phyloP scores from a whole-genome alignment of 2,797 vertebrate genomes.

The Hypotaenidia okinawae region DNA sequence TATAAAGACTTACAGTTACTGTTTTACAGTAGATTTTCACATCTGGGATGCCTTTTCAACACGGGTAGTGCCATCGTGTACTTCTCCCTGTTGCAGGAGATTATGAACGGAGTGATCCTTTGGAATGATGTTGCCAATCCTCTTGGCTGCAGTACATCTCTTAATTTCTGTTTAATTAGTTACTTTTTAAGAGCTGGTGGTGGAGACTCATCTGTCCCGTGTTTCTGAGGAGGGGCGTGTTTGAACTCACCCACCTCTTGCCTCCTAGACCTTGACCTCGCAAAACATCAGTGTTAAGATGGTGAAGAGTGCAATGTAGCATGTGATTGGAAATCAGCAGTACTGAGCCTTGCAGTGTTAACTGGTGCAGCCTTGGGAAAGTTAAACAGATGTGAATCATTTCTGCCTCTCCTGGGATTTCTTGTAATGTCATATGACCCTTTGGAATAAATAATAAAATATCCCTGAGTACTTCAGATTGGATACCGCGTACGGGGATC shows the following conservation, averaged over 20 bases:
- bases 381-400: neutral
- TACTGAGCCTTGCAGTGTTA: neutral
- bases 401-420: neutral
- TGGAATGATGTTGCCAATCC: neutral
- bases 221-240: neutral
- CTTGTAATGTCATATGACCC: neutral
- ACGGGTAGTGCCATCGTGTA: neutral
- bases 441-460: constrained; percentile 19
- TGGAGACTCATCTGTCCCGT: neutral
- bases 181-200: neutral
- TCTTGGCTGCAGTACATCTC: neutral
- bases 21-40: neutral
- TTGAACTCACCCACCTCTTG: neutral
- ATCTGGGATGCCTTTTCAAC: neutral
- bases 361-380: neutral
- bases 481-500: neutral
- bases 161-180: neutral
- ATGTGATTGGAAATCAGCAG: neutral
- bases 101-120: neutral
- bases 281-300: neutral
- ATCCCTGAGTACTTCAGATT: neutral
- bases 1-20: neutral
- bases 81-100: neutral
- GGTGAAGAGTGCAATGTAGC: neutral
- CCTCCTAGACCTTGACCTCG: neutral